Evolutionary conservation across 2,888 invertebrate genomes (phyloP).

Genomic region (Nephrotoma flavescens): DNA sequence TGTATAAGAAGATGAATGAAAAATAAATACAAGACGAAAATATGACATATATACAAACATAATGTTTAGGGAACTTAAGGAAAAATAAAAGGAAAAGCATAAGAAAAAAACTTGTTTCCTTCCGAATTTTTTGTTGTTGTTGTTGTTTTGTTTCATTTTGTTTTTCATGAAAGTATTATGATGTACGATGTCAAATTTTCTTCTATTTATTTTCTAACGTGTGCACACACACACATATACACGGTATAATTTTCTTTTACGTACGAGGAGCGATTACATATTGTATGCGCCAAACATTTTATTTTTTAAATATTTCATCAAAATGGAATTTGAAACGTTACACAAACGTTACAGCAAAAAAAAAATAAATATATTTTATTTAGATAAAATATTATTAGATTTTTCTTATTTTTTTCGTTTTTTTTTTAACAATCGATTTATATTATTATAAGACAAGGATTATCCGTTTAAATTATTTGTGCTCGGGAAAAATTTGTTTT

Average conservation of each 20-base stretch:
- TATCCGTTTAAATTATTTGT: not conserved
- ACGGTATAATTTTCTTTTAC: not conserved
- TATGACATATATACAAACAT: not conserved
- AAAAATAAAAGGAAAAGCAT: not conserved
- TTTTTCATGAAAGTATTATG: not conserved
- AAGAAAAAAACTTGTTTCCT: not conserved
- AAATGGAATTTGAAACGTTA: not conserved
- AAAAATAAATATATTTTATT: not conserved
- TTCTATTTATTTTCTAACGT: not conserved
- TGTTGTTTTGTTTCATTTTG: not conserved
- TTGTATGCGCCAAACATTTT: not conserved
- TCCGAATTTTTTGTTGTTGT: not conserved
- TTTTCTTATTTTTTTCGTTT: not conserved
- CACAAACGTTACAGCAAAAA: not conserved
- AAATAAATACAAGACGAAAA: not conserved
- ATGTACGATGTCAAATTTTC: not conserved
- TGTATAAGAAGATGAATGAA: not conserved
- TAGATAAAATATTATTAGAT: not conserved
- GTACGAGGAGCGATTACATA: not conserved
- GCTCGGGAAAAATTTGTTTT: not conserved
- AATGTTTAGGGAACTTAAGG: not conserved
- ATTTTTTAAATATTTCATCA: not conserved
- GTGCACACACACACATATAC: not conserved
- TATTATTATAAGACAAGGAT: not conserved
- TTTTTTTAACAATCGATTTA: not conserved